Conservation (phyloP, 2,113 vertebrate species). For the Lathamus discolor region DNA sequence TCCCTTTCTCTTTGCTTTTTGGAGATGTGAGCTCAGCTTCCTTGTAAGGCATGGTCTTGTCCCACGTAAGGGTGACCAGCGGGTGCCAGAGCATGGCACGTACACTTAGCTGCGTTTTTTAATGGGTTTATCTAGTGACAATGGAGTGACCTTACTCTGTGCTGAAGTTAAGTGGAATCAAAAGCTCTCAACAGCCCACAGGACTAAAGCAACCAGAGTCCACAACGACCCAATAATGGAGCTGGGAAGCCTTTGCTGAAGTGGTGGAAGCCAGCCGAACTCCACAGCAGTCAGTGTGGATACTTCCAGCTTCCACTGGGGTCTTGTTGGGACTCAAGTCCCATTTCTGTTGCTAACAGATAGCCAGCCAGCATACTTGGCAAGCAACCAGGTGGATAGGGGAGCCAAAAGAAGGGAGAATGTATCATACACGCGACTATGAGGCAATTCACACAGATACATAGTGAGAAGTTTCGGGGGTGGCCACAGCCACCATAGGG, state of each 20-base stretch:
- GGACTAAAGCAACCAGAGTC: neutral
- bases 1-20: conserved; percentile 1
- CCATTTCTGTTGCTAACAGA: neutral
- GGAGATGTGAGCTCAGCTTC: conserved; percentile 1
- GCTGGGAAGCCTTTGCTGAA: neutral
- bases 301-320: neutral
- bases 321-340: neutral
- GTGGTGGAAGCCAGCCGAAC: neutral
- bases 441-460: neutral
- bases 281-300: neutral
- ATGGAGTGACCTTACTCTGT: neutral
- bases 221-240: neutral
- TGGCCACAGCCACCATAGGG: neutral
- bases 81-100: neutral
- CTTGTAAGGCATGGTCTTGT: neutral
- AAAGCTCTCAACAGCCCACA: neutral
- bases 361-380: neutral
- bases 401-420: neutral
- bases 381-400: neutral
- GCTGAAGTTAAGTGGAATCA: neutral
- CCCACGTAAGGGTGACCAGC: rapidly evolving
- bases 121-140: neutral
- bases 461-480: neutral
- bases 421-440: neutral
- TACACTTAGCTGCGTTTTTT: neutral